These are phyloP conservation scores for Oreotragus oreotragus DNA, from an alignment of 2,113 vertebrate genomes.

Conservation along the genomic window DNA sequence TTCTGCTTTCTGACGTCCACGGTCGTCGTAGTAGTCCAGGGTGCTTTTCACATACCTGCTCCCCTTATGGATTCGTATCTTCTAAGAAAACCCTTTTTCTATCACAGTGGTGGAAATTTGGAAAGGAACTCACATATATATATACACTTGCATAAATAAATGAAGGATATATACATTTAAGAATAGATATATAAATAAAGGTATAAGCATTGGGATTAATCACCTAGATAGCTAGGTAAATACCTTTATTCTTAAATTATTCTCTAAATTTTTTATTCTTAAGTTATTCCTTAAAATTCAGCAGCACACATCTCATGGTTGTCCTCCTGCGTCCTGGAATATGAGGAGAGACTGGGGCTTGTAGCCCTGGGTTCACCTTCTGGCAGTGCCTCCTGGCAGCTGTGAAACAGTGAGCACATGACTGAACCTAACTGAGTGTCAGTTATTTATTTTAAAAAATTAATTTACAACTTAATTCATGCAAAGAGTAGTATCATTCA, in stretches of 20 bases:
- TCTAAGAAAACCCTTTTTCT: not conserved
- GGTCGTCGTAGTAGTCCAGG: not conserved
- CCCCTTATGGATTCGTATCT: not conserved
- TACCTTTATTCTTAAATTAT: not conserved
- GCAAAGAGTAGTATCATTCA: not conserved
- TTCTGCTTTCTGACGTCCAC: not conserved
- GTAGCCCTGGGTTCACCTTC: not conserved
- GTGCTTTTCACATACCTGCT: not conserved
- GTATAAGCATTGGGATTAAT: not conserved
- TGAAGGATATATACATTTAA: not conserved
- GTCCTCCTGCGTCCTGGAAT: not conserved
- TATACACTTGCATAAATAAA: not conserved
- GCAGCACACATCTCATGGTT: not conserved
- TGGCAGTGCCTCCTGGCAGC: not conserved
- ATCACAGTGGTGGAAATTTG: not conserved
- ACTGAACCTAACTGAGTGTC: not conserved
- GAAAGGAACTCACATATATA: not conserved
- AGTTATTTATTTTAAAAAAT: not conserved
- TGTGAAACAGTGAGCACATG: not conserved
- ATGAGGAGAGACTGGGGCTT: not conserved
- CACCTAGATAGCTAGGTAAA: not conserved
- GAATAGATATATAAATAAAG: not conserved
- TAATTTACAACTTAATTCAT: not conserved
- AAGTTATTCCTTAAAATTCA: not conserved
- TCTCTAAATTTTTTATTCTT: not conserved